Evolutionary conservation across 2,113 vertebrate species (phyloP).

Genomic region (Caloenas nicobarica): DNA sequence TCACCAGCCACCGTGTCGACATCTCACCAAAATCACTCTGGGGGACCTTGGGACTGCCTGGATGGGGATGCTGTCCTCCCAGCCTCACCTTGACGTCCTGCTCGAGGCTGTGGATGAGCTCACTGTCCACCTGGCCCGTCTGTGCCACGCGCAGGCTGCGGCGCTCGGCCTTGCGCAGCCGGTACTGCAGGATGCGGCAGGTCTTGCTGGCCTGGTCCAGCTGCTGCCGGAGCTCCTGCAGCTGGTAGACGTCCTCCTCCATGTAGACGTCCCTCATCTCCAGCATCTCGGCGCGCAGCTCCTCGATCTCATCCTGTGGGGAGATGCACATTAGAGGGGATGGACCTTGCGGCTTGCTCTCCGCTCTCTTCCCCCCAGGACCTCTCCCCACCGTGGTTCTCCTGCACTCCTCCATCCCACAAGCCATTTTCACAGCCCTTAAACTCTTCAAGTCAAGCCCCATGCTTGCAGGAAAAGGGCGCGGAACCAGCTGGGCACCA

Average conservation of each 20-base stretch:
- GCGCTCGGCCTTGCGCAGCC: slow-evolving; percentile 94
- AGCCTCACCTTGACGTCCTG: slow-evolving; percentile 93
- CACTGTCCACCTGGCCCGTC: slow-evolving; percentile 93
- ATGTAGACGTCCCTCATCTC: slow-evolving; percentile 99
- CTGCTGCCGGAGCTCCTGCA: slow-evolving; percentile 96
- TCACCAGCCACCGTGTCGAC: background rate
- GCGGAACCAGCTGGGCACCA: background rate
- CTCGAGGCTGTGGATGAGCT: slow-evolving; percentile 92
- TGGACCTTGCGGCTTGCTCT: rapidly evolving
- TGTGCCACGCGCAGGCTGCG: slow-evolving; percentile 93
- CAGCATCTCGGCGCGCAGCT: slow-evolving; percentile 96
- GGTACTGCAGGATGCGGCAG: slow-evolving; percentile 97
- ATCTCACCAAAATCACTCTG: background rate
- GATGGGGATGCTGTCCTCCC: rapidly evolving
- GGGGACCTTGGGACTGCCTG: background rate
- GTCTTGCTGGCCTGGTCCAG: slow-evolving; percentile 97
- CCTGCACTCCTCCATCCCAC: background rate
- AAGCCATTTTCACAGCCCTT: background rate
- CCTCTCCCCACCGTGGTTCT: background rate
- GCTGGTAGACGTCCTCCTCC: slow-evolving; percentile 97
- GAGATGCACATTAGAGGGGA: background rate
- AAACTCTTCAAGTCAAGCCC: background rate
- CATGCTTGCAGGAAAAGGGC: background rate
- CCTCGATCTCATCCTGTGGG: slow-evolving; percentile 94
- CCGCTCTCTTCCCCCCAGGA: rapidly evolving